Evolutionary conservation across 2,113 vertebrate genomes (phyloP).

Genomic region (Nerophis ophidion): DNA sequence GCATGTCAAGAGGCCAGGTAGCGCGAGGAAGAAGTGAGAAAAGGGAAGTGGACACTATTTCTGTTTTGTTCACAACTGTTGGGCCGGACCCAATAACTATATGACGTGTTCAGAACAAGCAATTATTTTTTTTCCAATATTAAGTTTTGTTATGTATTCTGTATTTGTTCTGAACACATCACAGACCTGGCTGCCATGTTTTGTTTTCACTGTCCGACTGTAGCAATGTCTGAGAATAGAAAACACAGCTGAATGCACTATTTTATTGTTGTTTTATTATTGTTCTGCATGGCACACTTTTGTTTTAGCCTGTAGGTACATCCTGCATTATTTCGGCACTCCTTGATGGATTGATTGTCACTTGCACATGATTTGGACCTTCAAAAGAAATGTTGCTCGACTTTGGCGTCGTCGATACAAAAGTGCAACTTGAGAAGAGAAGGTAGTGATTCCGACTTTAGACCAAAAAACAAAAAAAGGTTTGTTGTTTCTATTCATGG

Average conservation of each 20-base stretch:
- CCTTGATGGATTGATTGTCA: slow-evolving; percentile 15
- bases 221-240: neutral
- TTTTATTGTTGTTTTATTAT: slow-evolving; percentile 44
- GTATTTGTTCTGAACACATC: no score
- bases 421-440: slow-evolving; percentile 31
- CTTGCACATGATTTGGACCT: slow-evolving; percentile 21
- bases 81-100: slow-evolving; percentile 55
- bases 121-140: neutral
- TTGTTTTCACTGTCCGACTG: no score
- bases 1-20: slow-evolving; percentile 86
- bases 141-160: no score
- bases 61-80: slow-evolving; percentile 28
- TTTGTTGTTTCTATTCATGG: neutral
- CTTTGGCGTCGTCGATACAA: slow-evolving; percentile 14
- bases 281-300: slow-evolving; percentile 64
- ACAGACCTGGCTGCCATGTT: no score
- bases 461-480: slow-evolving; percentile 20
- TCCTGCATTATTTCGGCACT: slow-evolving; percentile 28
- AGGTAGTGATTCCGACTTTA: slow-evolving; percentile 10
- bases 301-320: slow-evolving; percentile 45
- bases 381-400: slow-evolving; percentile 2
- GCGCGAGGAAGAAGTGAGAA: slow-evolving; percentile 78
- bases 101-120: neutral
- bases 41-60: slow-evolving; percentile 2
- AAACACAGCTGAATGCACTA: slow-evolving; percentile 19